Base-by-base conservation (phyloP, 2,797 vertebrate species). In the Tachyglossus aculeatus region DNA sequence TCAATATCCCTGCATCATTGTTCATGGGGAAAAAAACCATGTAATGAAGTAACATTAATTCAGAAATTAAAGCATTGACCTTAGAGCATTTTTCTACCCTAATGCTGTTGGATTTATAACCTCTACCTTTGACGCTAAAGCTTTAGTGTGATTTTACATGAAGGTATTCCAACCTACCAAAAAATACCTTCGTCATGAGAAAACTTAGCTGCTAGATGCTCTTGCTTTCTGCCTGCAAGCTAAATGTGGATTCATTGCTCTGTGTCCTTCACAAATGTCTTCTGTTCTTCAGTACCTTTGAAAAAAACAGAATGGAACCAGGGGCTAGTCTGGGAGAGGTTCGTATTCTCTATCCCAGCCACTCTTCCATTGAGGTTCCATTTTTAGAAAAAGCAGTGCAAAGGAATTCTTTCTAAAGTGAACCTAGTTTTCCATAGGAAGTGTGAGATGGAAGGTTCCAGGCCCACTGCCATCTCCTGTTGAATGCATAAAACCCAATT, bases 231-330 rank as follows among this genome's bases (percentile, higher is more conserved):
- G 29, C 54, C 47, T 7, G 3, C 1, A 3, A 63, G 33, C 24
- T n/a, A 37, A 27, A n/a, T 52, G 40, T 9, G 38, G 56, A 32
- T 45, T 14, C 25, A 1, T 1, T 3, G 3, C 16, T 40, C 55
- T 51, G n/a, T 50, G 61, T 43, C 68, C 59, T 73, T 74, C 91
- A 86, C 85, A 88, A 87, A 69, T 85, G 89, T 86, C 86, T 79
- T 82, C 76, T 73, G 76, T 84, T 83, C 78, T 87, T 81, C 72
- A 78, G 18, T 47, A 67, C 5, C 33, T 52, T 59, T 37, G 15
- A 55, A 22, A 21, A 36, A 54, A 5, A 27, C 19, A 39, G 11
- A 31, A 59, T 52, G 38, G 22, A 10, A 22, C 43, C 31, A 32
- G 29, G n/a, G 14, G 22, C 25, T 25, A 11, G 24, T 47, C 50